These are phyloP conservation scores for Orthonevra nobilis DNA, from an alignment of 2,888 invertebrate species.

Conservation along the genomic window DNA sequence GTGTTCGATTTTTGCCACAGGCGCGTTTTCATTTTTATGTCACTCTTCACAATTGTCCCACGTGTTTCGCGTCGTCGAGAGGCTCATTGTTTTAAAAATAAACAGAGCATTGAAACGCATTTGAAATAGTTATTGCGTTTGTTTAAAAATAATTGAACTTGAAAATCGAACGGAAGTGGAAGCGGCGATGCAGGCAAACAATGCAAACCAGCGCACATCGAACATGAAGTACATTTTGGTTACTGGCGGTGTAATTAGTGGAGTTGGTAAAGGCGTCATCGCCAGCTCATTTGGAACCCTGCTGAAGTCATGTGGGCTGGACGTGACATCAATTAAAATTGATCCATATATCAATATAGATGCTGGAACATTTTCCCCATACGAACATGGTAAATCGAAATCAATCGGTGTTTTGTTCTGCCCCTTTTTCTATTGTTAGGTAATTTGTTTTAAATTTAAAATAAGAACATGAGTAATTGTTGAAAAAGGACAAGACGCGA, in stretches of 20 bases:
- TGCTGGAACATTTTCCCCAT: slow-evolving; percentile 99
- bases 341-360: slow-evolving; percentile 99
- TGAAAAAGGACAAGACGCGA: no score
- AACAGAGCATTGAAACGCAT: no score
- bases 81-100: neutral
- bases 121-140: no score
- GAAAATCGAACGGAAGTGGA: no score
- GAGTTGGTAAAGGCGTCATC: slow-evolving; percentile 97
- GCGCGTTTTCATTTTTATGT: neutral
- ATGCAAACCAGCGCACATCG: neutral
- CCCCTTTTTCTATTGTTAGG: neutral
- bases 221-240: slow-evolving; percentile 98
- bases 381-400: slow-evolving; percentile 92
- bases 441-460: neutral
- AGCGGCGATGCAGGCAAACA: slow-evolving; percentile 27
- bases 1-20: neutral
- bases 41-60: neutral
- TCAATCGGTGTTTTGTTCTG: neutral
- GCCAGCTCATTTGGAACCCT: slow-evolving; percentile 97
- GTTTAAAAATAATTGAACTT: no score
- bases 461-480: no score
- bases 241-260: slow-evolving; percentile 99
- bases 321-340: slow-evolving; percentile 99
- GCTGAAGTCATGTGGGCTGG: slow-evolving; percentile 95
- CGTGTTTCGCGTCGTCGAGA: slow-evolving; percentile 8